A percentile compares a stretch with the other conserved stretches of the same genome.
Conservation (phyloP, 2,797 vertebrate species). For the Cirrhinus molitorella region DNA sequence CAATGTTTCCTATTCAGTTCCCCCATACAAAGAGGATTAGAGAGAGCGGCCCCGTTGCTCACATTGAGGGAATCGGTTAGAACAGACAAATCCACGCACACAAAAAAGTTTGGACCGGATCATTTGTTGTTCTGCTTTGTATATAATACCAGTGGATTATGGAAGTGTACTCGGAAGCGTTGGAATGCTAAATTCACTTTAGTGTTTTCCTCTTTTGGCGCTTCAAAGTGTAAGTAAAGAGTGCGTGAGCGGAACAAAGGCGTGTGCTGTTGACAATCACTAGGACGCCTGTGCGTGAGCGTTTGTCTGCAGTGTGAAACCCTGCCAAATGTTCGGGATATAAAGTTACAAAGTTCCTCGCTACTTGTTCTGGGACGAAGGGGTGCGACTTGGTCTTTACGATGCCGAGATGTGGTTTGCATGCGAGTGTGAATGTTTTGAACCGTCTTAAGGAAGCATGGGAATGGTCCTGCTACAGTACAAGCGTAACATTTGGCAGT, state of each 20-base stretch:
- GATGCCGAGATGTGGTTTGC: conserved; percentile 30
- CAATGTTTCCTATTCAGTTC: conserved; percentile 63
- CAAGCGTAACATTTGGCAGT: background rate
- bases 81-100: conserved; percentile 44
- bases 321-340: conserved; percentile 1
- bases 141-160: conserved; percentile 16
- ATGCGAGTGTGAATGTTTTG: conserved; percentile 5
- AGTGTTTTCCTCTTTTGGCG: conserved; percentile 14
- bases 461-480: background rate
- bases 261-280: conserved; percentile 66
- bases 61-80: conserved; percentile 29
- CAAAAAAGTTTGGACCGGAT: conserved; percentile 41
- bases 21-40: conserved; percentile 68
- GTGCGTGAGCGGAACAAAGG: conserved; percentile 70
- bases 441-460: conserved; percentile 12
- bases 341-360: conserved; percentile 1
- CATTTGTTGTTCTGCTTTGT: conserved; percentile 8
- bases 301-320: conserved; percentile 26
- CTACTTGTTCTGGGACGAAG: background rate
- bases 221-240: conserved; percentile 54
- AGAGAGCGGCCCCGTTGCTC: conserved; percentile 45
- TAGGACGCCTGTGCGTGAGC: conserved; percentile 49
- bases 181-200: conserved; percentile 36
- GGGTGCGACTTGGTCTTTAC: background rate
- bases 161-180: conserved; percentile 22